A percentile compares a stretch with the other conserved stretches of the same genome.
Conservation (phyloP, 2,888 invertebrate species). For the Neoascia interrupta region DNA sequence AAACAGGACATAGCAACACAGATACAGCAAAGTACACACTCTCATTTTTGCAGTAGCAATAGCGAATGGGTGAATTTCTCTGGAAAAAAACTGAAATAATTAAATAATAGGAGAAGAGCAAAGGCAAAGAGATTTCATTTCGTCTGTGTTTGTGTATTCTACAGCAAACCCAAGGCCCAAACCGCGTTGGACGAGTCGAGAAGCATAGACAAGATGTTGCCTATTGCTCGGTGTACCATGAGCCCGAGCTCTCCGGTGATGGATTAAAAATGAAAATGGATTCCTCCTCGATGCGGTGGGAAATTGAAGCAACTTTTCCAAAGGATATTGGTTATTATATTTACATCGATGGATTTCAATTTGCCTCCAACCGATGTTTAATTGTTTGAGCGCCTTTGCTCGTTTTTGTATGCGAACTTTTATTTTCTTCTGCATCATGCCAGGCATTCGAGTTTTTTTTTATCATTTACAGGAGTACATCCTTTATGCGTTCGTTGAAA, state of each 20-base stretch:
- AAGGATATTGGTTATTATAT: slow-evolving; percentile 66
- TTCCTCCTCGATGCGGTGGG: slow-evolving; percentile 28
- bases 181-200: too few relatives aligned
- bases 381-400: slow-evolving; percentile 51
- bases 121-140: slow-evolving; percentile 24
- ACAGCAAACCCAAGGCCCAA: too few relatives aligned
- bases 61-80: background rate
- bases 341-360: slow-evolving; percentile 65
- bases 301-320: slow-evolving; percentile 56
- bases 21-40: slow-evolving; percentile 2
- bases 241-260: slow-evolving; percentile 24
- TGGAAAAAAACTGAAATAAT: slow-evolving; percentile 31
- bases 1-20: slow-evolving; percentile 60
- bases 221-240: slow-evolving; percentile 48
- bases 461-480: background rate
- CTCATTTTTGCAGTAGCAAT: background rate
- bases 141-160: too few relatives aligned
- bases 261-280: slow-evolving; percentile 65
- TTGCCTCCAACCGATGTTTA: slow-evolving; percentile 62
- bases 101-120: slow-evolving; percentile 51
- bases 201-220: slow-evolving; percentile 52
- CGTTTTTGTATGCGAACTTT: background rate
- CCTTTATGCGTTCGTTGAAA: slow-evolving; percentile 24
- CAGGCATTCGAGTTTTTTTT: too few relatives aligned
- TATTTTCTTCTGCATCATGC: too few relatives aligned